Percentiles rank a stretch among this genome's conserved stretches.
Evolutionary conservation across 2,113 vertebrate genomes (phyloP).

Genomic region (Trogon melanurus): DNA sequence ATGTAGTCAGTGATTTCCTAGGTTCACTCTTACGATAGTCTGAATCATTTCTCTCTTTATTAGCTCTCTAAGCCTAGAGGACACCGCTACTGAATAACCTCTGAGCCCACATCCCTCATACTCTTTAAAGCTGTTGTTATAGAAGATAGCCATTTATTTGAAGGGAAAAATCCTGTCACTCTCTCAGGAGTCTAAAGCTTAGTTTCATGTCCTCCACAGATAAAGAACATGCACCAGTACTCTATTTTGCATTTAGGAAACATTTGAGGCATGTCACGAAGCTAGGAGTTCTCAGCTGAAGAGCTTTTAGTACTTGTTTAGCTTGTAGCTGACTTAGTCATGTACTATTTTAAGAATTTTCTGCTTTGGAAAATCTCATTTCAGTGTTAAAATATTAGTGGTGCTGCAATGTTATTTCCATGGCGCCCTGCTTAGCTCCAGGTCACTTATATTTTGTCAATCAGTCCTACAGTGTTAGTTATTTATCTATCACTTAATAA

Average conservation of each 20-base stretch:
- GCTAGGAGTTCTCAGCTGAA: not conserved
- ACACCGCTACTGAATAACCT: not conserved
- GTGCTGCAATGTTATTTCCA: conserved; percentile 72
- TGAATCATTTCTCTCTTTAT: not conserved
- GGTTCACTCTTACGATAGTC: not conserved
- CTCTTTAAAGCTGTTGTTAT: not conserved
- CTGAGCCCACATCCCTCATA: not conserved
- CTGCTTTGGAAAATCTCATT: conserved; percentile 75
- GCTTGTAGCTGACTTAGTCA: not conserved
- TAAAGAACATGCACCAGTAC: not conserved
- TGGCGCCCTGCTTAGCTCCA: conserved; percentile 74
- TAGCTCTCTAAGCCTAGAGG: not conserved
- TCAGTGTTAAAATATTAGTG: conserved; percentile 70
- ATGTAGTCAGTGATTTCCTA: not conserved
- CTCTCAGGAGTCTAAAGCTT: not conserved
- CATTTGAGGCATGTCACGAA: not conserved
- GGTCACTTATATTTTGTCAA: conserved; percentile 82
- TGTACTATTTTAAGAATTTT: conserved; percentile 61
- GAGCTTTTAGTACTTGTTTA: not conserved
- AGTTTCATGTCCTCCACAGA: not conserved
- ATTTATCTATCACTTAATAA: conserved; percentile 84
- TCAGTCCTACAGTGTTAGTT: conserved; percentile 81
- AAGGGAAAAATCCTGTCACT: not conserved
- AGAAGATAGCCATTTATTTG: not conserved
- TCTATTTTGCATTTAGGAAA: not conserved